phyloP scores from a whole-genome alignment of 2,888 invertebrate genomes.

The Drosophila koepferae region DNA sequence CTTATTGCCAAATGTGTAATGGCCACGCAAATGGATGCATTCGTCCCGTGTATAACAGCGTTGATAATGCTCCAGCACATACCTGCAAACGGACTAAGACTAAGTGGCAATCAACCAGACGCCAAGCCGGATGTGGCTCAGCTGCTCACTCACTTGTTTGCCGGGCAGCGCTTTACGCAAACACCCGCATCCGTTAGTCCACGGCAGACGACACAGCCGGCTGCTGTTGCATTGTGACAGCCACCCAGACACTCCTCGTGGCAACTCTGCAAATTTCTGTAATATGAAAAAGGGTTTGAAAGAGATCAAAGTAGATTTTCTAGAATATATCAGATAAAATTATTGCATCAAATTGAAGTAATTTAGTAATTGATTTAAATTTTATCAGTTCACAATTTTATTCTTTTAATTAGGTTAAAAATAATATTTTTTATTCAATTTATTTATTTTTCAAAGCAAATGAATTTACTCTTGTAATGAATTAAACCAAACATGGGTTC shows the following conservation, averaged over 20 bases:
- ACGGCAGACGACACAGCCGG: constrained; percentile 90
- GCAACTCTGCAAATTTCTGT: constrained; percentile 86
- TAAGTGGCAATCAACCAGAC: constrained; percentile 27
- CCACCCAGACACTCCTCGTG: constrained; percentile 92
- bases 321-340: neutral
- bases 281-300: neutral
- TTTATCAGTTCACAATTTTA: no score
- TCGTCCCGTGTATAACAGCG: constrained; percentile 90
- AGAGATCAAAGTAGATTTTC: neutral
- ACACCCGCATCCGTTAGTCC: constrained; percentile 86
- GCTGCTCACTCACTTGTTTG: constrained; percentile 86
- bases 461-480: no score
- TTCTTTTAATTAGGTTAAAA: no score
- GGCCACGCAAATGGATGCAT: constrained; percentile 86
- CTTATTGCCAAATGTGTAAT: constrained; percentile 45
- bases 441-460: no score
- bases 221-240: constrained; percentile 86
- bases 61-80: constrained; percentile 69
- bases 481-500: no score
- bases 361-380: no score
- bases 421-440: no score
- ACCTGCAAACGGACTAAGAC: constrained; percentile 58
- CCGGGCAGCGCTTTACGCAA: constrained; percentile 89
- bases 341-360: no score
- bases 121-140: constrained; percentile 8